These are phyloP conservation scores for Ctena decussata DNA, from an alignment of 2,888 invertebrate species.

Conservation along the genomic window DNA sequence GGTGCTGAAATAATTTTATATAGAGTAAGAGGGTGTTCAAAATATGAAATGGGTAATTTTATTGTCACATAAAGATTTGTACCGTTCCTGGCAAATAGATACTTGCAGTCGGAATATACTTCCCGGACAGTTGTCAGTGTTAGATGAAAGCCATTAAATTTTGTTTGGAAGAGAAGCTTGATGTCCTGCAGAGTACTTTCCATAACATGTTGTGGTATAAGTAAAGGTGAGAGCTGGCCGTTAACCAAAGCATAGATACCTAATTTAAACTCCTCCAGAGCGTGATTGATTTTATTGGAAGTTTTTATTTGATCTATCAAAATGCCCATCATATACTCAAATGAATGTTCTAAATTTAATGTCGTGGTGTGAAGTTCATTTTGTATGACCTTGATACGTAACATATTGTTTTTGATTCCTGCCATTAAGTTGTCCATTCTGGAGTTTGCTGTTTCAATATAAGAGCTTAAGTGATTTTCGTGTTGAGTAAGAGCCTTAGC, in stretches of 20 bases:
- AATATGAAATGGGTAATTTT: slow-evolving; percentile 50
- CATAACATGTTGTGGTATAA: slow-evolving; percentile 10
- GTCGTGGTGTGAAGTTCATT: neutral
- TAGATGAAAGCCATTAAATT: slow-evolving; percentile 1
- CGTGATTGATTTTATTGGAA: neutral
- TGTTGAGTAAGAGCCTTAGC: slow-evolving; percentile 11
- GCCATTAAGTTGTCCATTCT: slow-evolving; percentile 24
- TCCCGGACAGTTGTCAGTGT: neutral
- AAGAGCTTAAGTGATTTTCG: slow-evolving; percentile 20
- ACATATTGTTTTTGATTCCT: slow-evolving; percentile 13
- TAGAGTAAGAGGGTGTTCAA: slow-evolving; percentile 37
- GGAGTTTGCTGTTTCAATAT: slow-evolving; percentile 10
- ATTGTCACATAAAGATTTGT: slow-evolving; percentile 35
- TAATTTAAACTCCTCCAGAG: neutral
- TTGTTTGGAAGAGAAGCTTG: neutral
- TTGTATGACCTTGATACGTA: neutral
- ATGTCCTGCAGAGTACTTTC: neutral
- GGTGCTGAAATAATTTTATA: slow-evolving; percentile 46
- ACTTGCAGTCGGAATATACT: slow-evolving; percentile 30
- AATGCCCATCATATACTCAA: neutral
- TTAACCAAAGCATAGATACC: neutral
- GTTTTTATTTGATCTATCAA: neutral
- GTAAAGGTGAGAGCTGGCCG: slow-evolving; percentile 20
- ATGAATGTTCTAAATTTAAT: neutral
- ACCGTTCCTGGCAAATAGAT: slow-evolving; percentile 36